Conservation (phyloP, 2,797 vertebrate genomes). For the Pangasius mekongensis region DNA sequence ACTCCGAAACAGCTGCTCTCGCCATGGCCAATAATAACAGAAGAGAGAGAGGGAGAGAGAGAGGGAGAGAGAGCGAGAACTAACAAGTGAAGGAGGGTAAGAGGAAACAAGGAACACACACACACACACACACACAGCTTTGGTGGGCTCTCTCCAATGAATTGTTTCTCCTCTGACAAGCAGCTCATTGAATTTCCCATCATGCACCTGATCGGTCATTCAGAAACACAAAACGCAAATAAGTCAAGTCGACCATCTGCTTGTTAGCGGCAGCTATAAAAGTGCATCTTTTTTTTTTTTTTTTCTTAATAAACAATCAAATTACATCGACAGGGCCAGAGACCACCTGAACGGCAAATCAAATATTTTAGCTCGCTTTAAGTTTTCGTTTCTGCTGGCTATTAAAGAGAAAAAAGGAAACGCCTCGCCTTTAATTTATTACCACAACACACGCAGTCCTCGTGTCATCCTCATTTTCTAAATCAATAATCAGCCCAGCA, state of each 20-base stretch:
- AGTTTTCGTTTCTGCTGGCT: constrained; percentile 89
- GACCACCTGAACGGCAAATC: constrained; percentile 97
- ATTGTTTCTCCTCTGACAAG: constrained; percentile 95
- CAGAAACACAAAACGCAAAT: constrained; percentile 99
- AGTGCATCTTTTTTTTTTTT: constrained; percentile 79
- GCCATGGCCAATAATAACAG: constrained; percentile 81
- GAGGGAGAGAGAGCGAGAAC: constrained; percentile 51
- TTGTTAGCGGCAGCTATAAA: constrained; percentile 99
- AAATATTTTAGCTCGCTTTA: constrained; percentile 95
- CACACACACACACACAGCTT: constrained; percentile 65
- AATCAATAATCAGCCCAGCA: constrained; percentile 99
- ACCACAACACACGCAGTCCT: constrained; percentile 96
- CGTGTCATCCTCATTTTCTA: constrained; percentile 99
- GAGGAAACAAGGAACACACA: constrained; percentile 70
- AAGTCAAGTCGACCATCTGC: constrained; percentile 99
- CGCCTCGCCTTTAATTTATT: constrained; percentile 96
- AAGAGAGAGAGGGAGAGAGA: constrained; percentile 54
- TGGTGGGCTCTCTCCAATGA: constrained; percentile 83
- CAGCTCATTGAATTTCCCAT: constrained; percentile 99
- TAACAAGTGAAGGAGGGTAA: constrained; percentile 65
- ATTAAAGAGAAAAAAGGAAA: constrained; percentile 83
- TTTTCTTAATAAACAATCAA: constrained; percentile 96
- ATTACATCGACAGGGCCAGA: constrained; percentile 92
- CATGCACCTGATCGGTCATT: constrained; percentile 99
- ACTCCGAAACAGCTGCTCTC: constrained; percentile 81